Conservation (phyloP, 2,797 vertebrate genomes). For the Momotus momota region DNA sequence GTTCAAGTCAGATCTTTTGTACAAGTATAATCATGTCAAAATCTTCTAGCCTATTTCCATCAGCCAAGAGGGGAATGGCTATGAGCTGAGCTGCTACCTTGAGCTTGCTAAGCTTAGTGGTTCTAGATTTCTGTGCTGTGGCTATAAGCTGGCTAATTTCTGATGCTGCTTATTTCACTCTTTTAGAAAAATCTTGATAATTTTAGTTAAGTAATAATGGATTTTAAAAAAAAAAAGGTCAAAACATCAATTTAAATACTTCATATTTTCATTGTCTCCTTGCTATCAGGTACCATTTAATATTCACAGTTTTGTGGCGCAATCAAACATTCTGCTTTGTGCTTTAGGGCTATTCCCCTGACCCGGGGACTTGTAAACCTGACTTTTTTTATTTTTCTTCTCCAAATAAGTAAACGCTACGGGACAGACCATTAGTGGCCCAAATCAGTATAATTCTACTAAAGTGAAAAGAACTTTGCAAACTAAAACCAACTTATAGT, state of each 20-base stretch:
- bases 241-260: not conserved
- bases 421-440: not conserved
- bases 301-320: not conserved
- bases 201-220: not conserved
- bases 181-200: not conserved
- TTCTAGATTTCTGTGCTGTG: not conserved
- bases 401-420: not conserved
- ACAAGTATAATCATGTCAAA: not conserved
- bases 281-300: not conserved
- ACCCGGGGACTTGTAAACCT: not conserved
- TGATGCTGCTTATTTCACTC: not conserved
- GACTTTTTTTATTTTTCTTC: not conserved
- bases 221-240: not conserved
- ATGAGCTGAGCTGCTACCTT: not conserved
- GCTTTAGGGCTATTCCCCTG: not conserved
- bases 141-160: not conserved
- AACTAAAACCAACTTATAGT: not conserved
- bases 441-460: not conserved
- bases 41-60: not conserved
- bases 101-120: not conserved
- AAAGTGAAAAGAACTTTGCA: not conserved
- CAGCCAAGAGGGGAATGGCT: not conserved
- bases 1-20: not conserved
- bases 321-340: not conserved
- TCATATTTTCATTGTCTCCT: not conserved